These are phyloP conservation scores for Delichon dasypus DNA, from an alignment of 2,797 vertebrate genomes.

Conservation along the genomic window DNA sequence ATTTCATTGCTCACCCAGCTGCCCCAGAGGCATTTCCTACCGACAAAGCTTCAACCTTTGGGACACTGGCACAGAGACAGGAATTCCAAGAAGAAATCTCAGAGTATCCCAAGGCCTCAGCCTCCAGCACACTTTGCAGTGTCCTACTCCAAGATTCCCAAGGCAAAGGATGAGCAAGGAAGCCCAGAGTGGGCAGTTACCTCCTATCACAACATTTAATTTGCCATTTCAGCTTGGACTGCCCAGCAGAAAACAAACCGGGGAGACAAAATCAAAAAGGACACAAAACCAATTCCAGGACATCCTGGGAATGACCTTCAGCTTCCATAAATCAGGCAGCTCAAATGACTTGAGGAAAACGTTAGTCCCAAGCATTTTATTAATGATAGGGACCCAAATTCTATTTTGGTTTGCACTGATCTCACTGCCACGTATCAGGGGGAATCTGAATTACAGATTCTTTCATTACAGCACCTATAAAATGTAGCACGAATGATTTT, in stretches of 20 bases:
- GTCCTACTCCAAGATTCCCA: neutral
- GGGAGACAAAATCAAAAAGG: neutral
- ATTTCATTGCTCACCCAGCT: neutral
- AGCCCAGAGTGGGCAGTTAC: neutral
- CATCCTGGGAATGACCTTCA: neutral
- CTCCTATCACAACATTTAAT: neutral
- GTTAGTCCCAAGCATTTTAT: neutral
- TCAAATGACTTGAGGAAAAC: neutral
- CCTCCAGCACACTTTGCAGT: neutral
- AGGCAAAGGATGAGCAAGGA: neutral
- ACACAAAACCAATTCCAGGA: neutral
- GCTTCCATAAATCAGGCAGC: neutral
- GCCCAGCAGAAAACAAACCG: neutral
- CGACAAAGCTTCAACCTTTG: neutral
- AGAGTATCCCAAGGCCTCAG: neutral
- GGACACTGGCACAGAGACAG: neutral
- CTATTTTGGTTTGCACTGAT: neutral
- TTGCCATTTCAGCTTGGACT: neutral
- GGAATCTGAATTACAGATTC: neutral
- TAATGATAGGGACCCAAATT: neutral
- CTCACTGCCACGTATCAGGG: neutral
- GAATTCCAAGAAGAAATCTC: neutral
- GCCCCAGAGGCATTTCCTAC: neutral
- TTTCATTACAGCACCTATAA: neutral
- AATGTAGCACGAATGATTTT: neutral